phyloP scores from a whole-genome alignment of 2,888 invertebrate species.

The Lobophora halterata region DNA sequence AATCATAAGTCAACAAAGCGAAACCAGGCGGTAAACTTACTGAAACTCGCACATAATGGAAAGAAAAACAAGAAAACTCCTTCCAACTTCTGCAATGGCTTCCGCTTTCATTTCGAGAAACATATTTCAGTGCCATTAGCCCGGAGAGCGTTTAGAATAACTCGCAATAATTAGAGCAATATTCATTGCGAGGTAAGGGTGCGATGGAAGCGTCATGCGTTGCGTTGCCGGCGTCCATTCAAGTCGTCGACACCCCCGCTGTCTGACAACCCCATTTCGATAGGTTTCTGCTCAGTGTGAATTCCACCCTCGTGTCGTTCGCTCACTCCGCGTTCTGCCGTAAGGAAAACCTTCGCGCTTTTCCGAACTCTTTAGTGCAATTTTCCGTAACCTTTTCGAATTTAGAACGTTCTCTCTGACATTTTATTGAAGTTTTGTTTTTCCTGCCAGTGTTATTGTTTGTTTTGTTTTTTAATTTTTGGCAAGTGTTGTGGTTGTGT shows the following conservation, averaged over 20 bases:
- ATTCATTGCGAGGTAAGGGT: constrained; percentile 35
- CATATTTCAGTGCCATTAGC: constrained; percentile 10
- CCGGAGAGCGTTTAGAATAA: constrained; percentile 10
- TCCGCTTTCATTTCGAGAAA: constrained; percentile 7
- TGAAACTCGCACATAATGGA: not conserved
- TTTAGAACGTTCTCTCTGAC: constrained; percentile 38
- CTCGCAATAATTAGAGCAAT: constrained; percentile 45
- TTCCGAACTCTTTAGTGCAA: constrained; percentile 61
- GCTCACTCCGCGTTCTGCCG: constrained; percentile 36
- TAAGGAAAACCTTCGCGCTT: constrained; percentile 51
- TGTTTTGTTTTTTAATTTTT: constrained; percentile 42
- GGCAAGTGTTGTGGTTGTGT: constrained; percentile 47
- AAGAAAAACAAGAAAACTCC: not conserved
- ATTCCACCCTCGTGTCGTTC: constrained; percentile 40
- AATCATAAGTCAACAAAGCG: not conserved
- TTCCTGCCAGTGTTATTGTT: constrained; percentile 33
- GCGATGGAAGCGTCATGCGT: constrained; percentile 33
- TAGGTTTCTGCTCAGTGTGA: constrained; percentile 49
- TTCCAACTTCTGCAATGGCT: constrained; percentile 3
- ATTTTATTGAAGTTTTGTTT: constrained; percentile 34
- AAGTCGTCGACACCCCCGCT: constrained; percentile 37
- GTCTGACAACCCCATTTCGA: constrained; percentile 46
- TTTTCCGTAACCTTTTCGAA: constrained; percentile 46
- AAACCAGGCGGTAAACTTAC: not conserved
- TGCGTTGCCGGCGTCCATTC: constrained; percentile 49